Evolutionary conservation across 2,113 vertebrate species (phyloP).

Genomic region (Oenanthe oenanthe): DNA sequence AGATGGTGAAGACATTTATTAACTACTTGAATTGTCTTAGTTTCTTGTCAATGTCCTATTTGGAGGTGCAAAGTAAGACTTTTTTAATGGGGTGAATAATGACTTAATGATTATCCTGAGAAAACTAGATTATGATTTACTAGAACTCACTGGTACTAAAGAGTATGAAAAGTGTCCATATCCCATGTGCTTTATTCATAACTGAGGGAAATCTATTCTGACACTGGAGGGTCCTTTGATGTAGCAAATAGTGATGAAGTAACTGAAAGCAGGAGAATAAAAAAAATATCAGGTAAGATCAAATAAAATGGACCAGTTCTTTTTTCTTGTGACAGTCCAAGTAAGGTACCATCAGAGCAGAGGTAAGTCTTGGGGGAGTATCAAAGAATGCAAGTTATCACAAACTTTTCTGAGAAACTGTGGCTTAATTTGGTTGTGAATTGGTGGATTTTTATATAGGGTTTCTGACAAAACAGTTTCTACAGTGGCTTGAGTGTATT

Average conservation of each 20-base stretch:
- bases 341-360: background rate
- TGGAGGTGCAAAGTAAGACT: background rate
- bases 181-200: background rate
- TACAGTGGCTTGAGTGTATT: background rate
- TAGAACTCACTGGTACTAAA: background rate
- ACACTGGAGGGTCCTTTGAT: background rate
- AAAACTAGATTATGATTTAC: background rate
- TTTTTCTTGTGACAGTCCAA: background rate
- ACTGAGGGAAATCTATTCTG: background rate
- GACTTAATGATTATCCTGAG: background rate
- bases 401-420: background rate
- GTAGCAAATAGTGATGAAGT: background rate
- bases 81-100: background rate
- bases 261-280: background rate
- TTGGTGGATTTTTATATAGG: background rate
- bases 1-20: conserved; percentile 46
- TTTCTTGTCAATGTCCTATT: background rate
- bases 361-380: background rate
- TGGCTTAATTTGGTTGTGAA: background rate
- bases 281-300: background rate
- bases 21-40: background rate
- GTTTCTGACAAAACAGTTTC: background rate
- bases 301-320: background rate
- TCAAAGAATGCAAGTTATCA: background rate
- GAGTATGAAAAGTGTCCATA: background rate